Percentiles rank a stretch among this genome's conserved stretches.
Conservation (phyloP, 2,888 invertebrate genomes). For the Polydesmus complanatus region DNA sequence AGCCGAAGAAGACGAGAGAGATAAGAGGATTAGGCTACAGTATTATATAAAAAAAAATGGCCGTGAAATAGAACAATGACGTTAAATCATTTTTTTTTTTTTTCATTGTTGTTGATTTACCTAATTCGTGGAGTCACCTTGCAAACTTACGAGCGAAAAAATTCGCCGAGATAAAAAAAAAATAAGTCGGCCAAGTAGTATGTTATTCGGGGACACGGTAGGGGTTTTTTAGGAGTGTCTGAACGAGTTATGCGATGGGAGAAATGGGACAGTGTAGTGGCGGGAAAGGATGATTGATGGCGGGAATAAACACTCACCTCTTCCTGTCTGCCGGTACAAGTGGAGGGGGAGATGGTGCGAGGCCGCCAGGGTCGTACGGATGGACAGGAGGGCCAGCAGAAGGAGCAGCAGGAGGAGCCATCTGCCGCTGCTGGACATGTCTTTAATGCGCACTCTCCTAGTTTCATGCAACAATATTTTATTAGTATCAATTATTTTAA, state of each 20-base stretch:
- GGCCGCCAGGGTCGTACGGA: background rate
- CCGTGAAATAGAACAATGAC: too few species aligned
- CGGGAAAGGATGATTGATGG: background rate
- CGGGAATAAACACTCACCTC: background rate
- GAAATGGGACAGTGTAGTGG: background rate
- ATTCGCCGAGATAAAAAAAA: too few species aligned
- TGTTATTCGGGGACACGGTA: background rate
- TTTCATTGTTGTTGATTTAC: too few species aligned
- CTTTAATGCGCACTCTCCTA: background rate
- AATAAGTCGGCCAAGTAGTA: background rate
- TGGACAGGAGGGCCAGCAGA: background rate
- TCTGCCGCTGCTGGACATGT: background rate
- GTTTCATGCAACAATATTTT: too few species aligned
- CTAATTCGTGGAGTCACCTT: too few species aligned
- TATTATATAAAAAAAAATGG: too few species aligned
- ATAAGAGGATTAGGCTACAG: too few species aligned
- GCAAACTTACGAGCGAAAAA: too few species aligned
- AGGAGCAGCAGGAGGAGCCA: background rate
- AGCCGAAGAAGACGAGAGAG: too few species aligned
- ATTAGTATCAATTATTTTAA: background rate
- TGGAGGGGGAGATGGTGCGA: background rate
- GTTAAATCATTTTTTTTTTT: too few species aligned
- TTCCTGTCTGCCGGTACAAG: background rate
- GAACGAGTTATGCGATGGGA: background rate
- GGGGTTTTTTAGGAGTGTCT: background rate